phyloP scores from a whole-genome alignment of 92 coral and sea anemone genomes.

The Zoanthus sansibaricus region DNA sequence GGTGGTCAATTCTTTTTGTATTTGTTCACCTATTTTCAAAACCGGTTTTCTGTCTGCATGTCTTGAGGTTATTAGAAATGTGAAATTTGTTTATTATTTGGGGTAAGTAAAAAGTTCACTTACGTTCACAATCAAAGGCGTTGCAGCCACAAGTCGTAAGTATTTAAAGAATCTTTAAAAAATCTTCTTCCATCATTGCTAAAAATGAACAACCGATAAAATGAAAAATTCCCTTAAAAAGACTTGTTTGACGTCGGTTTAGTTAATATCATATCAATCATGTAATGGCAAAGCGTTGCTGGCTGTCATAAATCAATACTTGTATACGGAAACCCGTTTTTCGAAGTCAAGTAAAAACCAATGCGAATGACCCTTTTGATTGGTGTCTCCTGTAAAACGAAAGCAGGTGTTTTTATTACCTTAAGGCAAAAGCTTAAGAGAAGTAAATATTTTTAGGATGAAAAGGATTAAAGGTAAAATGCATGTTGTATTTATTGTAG shows the following conservation, averaged over 20 bases:
- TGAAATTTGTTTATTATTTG: not conserved
- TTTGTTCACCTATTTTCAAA: not conserved
- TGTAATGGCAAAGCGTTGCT: slow-evolving; percentile 5
- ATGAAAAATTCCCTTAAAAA: not conserved
- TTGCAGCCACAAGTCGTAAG: not conserved
- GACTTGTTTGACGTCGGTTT: not conserved
- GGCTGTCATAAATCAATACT: slow-evolving; percentile 35
- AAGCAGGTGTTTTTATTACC: slow-evolving; percentile 32
- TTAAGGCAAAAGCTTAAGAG: not conserved
- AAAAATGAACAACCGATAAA: not conserved
- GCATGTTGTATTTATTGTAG: not conserved
- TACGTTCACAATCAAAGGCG: not conserved
- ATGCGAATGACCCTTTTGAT: slow-evolving; percentile 5
- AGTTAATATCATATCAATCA: slow-evolving; percentile 14
- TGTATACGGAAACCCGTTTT: slow-evolving; percentile 44
- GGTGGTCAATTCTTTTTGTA: not conserved
- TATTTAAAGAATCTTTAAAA: slow-evolving; percentile 2
- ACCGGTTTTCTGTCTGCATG: too few relatives aligned
- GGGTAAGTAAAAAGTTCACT: not conserved
- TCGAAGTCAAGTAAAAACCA: not conserved
- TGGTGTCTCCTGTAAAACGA: not conserved
- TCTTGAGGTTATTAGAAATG: not conserved
- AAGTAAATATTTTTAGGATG: not conserved
- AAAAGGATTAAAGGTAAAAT: not conserved
- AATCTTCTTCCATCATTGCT: slow-evolving; percentile 15